Conservation (phyloP, 2,888 invertebrate species). For the Ennomos erosarius region DNA sequence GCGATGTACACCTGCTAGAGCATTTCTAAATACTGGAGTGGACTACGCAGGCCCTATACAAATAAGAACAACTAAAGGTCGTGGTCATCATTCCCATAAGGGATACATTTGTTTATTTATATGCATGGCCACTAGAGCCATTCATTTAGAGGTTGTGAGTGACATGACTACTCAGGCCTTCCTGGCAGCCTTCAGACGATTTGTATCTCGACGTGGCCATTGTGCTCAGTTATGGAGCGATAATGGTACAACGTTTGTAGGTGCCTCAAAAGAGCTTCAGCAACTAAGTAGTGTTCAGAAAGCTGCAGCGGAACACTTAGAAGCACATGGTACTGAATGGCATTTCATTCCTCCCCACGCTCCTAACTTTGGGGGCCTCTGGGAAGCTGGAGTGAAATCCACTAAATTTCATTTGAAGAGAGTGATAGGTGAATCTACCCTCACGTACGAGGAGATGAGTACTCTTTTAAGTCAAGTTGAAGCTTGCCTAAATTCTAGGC, state of each 20-base stretch:
- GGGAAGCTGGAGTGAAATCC: not conserved
- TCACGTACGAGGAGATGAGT: slow-evolving; percentile 34
- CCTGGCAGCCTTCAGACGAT: not conserved
- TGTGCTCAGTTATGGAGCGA: not conserved
- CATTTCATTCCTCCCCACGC: slow-evolving; percentile 35
- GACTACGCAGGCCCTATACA: slow-evolving; percentile 1
- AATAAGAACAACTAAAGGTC: not conserved
- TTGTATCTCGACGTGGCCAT: not conserved
- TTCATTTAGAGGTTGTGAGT: not conserved
- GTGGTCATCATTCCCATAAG: slow-evolving; percentile 3
- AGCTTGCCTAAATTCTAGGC: slow-evolving; percentile 36
- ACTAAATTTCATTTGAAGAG: slow-evolving; percentile 10
- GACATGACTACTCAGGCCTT: not conserved
- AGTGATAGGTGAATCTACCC: slow-evolving; percentile 21
- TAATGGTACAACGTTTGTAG: not conserved
- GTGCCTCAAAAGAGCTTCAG: not conserved
- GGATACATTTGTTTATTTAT: not conserved
- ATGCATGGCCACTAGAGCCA: not conserved
- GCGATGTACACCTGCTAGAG: not conserved
- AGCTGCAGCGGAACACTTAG: not conserved
- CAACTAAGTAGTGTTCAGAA: too few relatives aligned
- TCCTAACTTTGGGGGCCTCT: slow-evolving; percentile 34
- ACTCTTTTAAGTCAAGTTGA: slow-evolving; percentile 34
- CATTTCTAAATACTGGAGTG: not conserved
- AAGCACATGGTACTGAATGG: slow-evolving; percentile 27